Evolutionary conservation across 2,888 invertebrate genomes (phyloP), one percentile per base, ranked within the genome.

Genomic region (Cataglyphis rosenhaueri): DNA sequence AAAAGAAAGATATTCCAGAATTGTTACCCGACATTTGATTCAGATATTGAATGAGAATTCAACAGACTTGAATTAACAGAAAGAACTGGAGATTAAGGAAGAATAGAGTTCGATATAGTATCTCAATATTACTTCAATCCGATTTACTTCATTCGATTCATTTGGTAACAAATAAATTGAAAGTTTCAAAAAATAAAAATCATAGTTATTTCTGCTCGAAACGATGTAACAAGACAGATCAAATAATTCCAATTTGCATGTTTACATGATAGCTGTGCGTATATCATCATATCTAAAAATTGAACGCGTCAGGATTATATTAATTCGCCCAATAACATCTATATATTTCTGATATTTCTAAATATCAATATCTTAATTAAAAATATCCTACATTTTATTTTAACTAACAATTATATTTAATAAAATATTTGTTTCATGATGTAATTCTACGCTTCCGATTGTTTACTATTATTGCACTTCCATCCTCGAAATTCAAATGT

Each of bases 361-460:
- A 78, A 78, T 68, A 78, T 78, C 78, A 70, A 59, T 70, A 71
- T 35, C 41, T 71, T 59, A 70, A 78, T 78, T 78, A 78, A 71
- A 57, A 41, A 21, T 70, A 78, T 78, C 41, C 4, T 12, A 44
- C 35, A 70, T 59, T 59, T 57, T 71, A 71, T 12, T 79, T 44
- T 59, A 59, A 57, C 32, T 59, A 59, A 73, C 74, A 59, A 79
- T 71, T 35, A 61, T 15, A n/a, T 48, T 79, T 61, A 44, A 78
- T 18, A 18, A 29, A 75, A 75, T 66, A 68, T 71, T 78, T 70
- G 68, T 78, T 70, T 70, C 9, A 21, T 25, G 8, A 29, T 8
- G 57, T 38, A 55, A 66, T 44, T 35, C 75, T 32, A 70, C 32
- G 55, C 71, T 48, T 2, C 12, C 21, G 41, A 41, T 78, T 76